Base-by-base conservation (phyloP, 1,140 invertebrate species). In the Dreissena polymorpha region DNA sequence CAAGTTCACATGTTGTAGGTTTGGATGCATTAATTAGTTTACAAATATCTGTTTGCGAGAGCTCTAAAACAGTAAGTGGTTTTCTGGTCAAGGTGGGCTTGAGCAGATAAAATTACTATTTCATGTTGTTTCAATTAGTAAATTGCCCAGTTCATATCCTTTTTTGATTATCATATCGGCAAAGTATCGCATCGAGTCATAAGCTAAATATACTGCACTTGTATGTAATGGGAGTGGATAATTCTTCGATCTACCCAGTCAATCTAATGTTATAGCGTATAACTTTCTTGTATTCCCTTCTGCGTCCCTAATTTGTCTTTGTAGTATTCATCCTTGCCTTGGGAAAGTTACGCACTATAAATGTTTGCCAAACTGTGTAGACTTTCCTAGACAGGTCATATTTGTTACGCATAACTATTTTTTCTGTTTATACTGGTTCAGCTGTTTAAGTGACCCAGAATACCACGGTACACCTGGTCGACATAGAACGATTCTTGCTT, bases 401-500 rank as follows among this genome's bases (percentile, higher is more conserved):
- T n/a, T n/a, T n/a, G n/a, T n/a, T n/a, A n/a, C n/a, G n/a, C n/a
- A n/a, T n/a, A n/a, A n/a, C n/a, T n/a, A n/a, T n/a, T n/a, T n/a
- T n/a, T n/a, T n/a, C n/a, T n/a, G n/a, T n/a, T n/a, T n/a, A n/a
- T n/a, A n/a, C n/a, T n/a, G n/a, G n/a, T n/a, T n/a, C n/a, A n/a
- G n/a, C n/a, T n/a, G n/a, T n/a, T n/a, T n/a, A n/a, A n/a, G n/a
- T n/a, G n/a, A n/a, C n/a, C n/a, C n/a, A n/a, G n/a, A n/a, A n/a
- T n/a, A n/a, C n/a, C n/a, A 14, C 13, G 12, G 16, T 7, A 67
- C 18, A 10, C 10, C 13, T 13, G 53, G 53, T 55, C 53, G 12
- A 12, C 53, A 27, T 29, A 71, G 69, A 71, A 71, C 49, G 69
- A n/a, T n/a, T n/a, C n/a, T n/a, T n/a, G n/a, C n/a, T n/a, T n/a